Percentiles rank a stretch among this genome's conserved stretches.
These are phyloP conservation scores for Dasypolia templi DNA, from an alignment of 2,888 invertebrate species.

Conservation along the genomic window DNA sequence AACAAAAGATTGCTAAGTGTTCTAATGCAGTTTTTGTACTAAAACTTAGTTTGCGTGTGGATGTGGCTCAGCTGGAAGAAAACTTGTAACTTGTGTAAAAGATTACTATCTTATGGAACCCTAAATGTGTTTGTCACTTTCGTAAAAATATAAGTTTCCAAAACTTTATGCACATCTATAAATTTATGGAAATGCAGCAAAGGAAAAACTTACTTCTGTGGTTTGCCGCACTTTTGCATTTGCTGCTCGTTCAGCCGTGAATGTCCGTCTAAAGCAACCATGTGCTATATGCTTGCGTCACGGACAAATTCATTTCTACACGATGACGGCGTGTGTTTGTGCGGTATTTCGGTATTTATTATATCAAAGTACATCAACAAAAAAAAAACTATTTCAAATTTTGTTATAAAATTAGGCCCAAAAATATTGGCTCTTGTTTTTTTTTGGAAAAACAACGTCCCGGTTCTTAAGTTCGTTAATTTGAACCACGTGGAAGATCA, in stretches of 20 bases:
- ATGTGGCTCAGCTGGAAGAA: conserved; percentile 48
- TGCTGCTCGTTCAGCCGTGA: conserved; percentile 37
- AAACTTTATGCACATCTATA: conserved; percentile 42
- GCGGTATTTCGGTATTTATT: background rate
- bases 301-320: conserved; percentile 29
- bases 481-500: background rate
- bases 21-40: conserved; percentile 36
- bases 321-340: background rate
- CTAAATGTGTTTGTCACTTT: conserved; percentile 48
- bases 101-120: conserved; percentile 48
- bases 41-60: conserved; percentile 35
- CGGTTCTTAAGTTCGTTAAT: background rate
- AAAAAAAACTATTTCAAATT: background rate
- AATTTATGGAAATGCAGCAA: conserved; percentile 45
- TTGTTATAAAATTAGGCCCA: background rate
- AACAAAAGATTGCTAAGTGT: conserved; percentile 32
- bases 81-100: conserved; percentile 38
- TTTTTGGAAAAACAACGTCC: background rate
- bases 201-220: conserved; percentile 42
- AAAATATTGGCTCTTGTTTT: background rate
- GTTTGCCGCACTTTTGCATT: conserved; percentile 56
- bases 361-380: background rate
- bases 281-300: conserved; percentile 1
- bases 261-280: conserved; percentile 42
- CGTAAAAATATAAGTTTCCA: conserved; percentile 48